Conservation (phyloP, 1,140 invertebrate species). For the Marisa cornuarietis region DNA sequence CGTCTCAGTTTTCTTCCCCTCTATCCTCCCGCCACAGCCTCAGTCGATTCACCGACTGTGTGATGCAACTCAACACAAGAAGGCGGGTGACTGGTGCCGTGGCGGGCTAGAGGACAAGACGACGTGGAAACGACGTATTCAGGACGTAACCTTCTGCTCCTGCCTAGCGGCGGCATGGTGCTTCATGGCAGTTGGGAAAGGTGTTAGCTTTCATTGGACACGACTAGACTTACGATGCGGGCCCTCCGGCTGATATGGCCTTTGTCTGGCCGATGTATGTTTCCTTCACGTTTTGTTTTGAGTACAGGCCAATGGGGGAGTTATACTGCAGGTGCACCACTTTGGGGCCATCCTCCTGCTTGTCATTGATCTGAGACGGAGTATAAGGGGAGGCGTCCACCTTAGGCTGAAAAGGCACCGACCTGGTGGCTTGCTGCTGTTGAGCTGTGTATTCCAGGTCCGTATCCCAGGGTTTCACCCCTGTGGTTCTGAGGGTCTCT, state of each 20-base stretch:
- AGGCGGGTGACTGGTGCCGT: neutral
- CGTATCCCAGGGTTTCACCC: conserved; percentile 54
- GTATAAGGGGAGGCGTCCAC: conserved; percentile 7
- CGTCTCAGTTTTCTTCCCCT: too few relatives aligned
- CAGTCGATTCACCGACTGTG: too few relatives aligned
- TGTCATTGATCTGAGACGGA: conserved; percentile 4
- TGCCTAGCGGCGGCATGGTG: conserved; percentile 3
- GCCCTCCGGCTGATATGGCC: conserved; percentile 28
- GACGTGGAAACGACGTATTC: neutral
- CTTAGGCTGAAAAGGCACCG: conserved; percentile 32
- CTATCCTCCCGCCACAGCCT: too few relatives aligned
- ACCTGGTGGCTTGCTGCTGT: conserved; percentile 38
- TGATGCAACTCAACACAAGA: too few relatives aligned
- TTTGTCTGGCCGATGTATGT: conserved; percentile 83
- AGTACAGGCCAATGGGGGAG: conserved; percentile 93
- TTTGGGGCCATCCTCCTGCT: conserved; percentile 32
- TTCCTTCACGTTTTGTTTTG: conserved; percentile 93
- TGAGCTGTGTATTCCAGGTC: conserved; percentile 35
- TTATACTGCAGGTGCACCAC: conserved; percentile 82
- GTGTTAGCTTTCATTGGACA: neutral
- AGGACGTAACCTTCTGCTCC: neutral
- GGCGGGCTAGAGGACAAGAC: neutral
- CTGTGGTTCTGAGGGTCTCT: conserved; percentile 35
- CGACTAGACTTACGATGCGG: conserved; percentile 23
- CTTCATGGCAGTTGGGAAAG: conserved; percentile 5